Conservation (phyloP, 1,140 invertebrate genomes). For the Penaeus chinensis region DNA sequence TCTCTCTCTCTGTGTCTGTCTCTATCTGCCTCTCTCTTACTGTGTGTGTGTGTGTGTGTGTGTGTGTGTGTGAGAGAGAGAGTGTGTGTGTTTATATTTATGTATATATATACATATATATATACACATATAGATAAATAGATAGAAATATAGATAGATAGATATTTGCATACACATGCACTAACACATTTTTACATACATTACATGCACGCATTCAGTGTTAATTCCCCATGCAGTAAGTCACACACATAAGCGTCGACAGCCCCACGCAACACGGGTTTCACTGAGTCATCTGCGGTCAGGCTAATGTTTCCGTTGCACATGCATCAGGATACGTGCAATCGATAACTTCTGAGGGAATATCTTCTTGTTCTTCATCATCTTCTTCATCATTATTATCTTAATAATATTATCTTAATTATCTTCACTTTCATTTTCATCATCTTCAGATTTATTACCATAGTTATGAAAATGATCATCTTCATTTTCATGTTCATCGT, state of each 20-base stretch:
- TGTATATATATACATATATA: conserved; percentile 15
- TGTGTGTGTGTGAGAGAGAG: not conserved
- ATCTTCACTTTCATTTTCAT: no score
- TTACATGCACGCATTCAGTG: not conserved
- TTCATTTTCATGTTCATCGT: no score
- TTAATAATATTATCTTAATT: no score
- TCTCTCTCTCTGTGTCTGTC: not conserved
- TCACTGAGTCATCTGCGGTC: no score
- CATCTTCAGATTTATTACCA: no score
- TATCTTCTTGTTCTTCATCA: no score
- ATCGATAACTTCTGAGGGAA: no score
- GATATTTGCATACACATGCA: not conserved
- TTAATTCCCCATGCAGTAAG: not conserved
- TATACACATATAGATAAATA: not conserved
- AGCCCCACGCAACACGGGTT: not conserved
- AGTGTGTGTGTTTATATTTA: not conserved
- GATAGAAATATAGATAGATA: not conserved
- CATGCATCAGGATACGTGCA: no score
- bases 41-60: not conserved
- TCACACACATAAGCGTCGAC: not conserved
- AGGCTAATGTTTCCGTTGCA: no score
- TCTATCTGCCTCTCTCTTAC: not conserved
- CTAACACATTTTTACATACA: not conserved
- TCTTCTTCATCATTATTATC: no score
- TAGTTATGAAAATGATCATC: no score